Conservation (phyloP, 2,797 vertebrate species). For the Galaxias olidus region DNA sequence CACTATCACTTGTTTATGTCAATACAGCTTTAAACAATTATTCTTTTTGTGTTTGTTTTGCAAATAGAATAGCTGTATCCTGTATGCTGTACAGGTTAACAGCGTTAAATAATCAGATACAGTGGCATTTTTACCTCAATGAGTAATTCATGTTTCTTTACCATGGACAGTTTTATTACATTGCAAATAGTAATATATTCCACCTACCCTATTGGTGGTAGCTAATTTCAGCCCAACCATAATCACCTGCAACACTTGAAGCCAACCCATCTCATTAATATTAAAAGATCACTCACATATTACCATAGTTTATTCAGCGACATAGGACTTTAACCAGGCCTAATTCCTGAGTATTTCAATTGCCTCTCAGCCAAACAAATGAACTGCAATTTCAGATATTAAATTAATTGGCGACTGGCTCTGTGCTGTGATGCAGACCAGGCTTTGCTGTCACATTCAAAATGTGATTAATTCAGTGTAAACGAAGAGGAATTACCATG, state of each 20-base stretch:
- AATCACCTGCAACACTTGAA: slow-evolving; percentile 35
- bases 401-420: slow-evolving; percentile 65
- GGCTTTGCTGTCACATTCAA: slow-evolving; percentile 61
- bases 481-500: slow-evolving; percentile 72
- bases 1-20: too few relatives aligned
- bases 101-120: too few relatives aligned
- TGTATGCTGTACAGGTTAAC: too few relatives aligned
- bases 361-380: slow-evolving; percentile 61
- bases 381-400: slow-evolving; percentile 60
- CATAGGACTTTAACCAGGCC: slow-evolving; percentile 35
- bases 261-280: slow-evolving; percentile 26
- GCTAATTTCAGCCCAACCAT: background rate
- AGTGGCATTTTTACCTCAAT: too few relatives aligned
- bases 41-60: too few relatives aligned
- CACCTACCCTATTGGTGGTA: too few relatives aligned
- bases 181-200: background rate
- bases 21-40: too few relatives aligned
- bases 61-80: too few relatives aligned
- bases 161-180: too few relatives aligned
- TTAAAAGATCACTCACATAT: slow-evolving; percentile 1
- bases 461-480: slow-evolving; percentile 72
- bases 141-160: too few relatives aligned
- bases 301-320: slow-evolving; percentile 17
- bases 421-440: slow-evolving; percentile 53
- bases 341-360: slow-evolving; percentile 62